Base-by-base conservation (phyloP, 2,797 vertebrate genomes). In the Diplodus sargus region DNA sequence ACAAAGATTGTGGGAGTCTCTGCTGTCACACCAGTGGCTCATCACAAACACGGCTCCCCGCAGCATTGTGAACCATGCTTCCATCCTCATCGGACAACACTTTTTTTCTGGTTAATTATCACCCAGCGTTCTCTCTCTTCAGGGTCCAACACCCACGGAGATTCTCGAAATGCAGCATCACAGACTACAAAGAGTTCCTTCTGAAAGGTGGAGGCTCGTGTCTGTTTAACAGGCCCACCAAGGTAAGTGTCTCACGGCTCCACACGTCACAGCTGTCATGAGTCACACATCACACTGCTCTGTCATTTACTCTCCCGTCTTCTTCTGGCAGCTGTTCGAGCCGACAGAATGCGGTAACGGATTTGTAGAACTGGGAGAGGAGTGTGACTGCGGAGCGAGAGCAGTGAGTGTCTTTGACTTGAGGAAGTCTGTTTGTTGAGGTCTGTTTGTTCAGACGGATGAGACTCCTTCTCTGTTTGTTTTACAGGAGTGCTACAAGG, bases 91-190 rank as follows among this genome's bases (percentile, higher is more conserved):
- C 30, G 6, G 10, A 56, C 14, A 0, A 9, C 22, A 16, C 43
- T 49, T 18, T 66, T 49, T 18, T 66, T 56, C 28, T 60, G n/a
- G 20, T 73, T 34, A 56, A 64, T 60, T 34, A 69, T 78, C 70
- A 61, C 56, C 7, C 53, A 2, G 34, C 94, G 0, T 70, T 64
- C 34, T 76, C 12, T 81, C 34, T 57, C 60, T 34, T 61, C 90
- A 99, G 98, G 83, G 96, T 98, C n/a, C 98, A 97, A 67, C 97
- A 97, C 85, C 95, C 97, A 5, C 95, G 97, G 67, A 97, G 91
- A 89, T 99, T 99, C 94, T 99, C 98, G 57, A 99, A 97, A 90
- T 99, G 98, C 94, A 99, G 98, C 91, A 97, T 99, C 92, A 92
- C 96, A 22, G 97, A 99, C 85, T 99, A 97, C 88, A 97, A 96